Conservation (phyloP, 2,888 invertebrate species). For the Synanthedon formicaeformis region DNA sequence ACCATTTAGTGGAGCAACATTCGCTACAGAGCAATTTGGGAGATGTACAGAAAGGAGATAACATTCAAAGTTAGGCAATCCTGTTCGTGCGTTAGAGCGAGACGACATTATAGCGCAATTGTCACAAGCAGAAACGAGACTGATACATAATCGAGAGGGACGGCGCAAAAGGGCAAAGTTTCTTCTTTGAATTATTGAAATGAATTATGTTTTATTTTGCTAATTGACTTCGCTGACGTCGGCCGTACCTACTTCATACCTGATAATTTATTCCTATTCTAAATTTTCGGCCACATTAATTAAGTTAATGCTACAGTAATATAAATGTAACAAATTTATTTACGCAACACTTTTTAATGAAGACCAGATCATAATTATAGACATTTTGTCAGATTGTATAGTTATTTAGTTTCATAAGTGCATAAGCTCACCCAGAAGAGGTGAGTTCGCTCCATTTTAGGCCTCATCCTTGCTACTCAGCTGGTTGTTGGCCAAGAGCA, state of each 20-base stretch:
- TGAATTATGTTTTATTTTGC: constrained; percentile 49
- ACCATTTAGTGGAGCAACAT: constrained; percentile 14
- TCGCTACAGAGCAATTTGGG: constrained; percentile 13
- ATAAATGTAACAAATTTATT: not conserved
- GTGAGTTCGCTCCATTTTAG: too few relatives aligned
- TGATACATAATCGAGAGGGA: constrained; percentile 17
- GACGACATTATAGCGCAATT: constrained; percentile 18
- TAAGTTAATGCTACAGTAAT: constrained; percentile 8
- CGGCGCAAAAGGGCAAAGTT: constrained; percentile 33
- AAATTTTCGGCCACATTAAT: constrained; percentile 28
- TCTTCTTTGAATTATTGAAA: constrained; percentile 46
- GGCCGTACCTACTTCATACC: constrained; percentile 12
- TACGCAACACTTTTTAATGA: not conserved
- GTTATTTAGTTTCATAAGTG: too few relatives aligned
- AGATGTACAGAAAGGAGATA: constrained; percentile 40
- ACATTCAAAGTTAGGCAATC: constrained; percentile 43
- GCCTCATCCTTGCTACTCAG: too few relatives aligned
- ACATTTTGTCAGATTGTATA: not conserved
- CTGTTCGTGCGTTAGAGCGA: constrained; percentile 25
- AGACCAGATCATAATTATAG: not conserved
- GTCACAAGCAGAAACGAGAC: constrained; percentile 14
- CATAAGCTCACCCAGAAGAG: too few relatives aligned
- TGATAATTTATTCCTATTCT: constrained; percentile 24
- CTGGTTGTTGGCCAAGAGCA: too few relatives aligned
- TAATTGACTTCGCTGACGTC: constrained; percentile 35